Evolutionary conservation across 2,888 invertebrate species (phyloP), one percentile per base, ranked within the genome.

Genomic region (Andrena marginata): DNA sequence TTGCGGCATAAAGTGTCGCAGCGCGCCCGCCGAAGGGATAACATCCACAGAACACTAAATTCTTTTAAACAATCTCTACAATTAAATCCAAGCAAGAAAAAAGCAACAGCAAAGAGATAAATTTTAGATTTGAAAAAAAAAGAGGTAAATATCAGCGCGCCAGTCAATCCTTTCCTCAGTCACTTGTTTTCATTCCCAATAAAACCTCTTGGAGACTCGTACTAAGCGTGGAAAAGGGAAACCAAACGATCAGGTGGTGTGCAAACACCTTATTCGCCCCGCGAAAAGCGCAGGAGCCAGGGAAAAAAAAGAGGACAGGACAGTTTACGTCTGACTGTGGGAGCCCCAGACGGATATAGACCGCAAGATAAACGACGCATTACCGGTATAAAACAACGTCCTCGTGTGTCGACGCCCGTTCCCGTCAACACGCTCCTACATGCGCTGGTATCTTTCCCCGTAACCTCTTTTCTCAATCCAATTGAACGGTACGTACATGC

Each of bases 331-430:
- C 64, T 54, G 42, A n/a, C 35, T 48, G 64, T 16, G 49, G 73
- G 42, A 74, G 70, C 48, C 42, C 29, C 75, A 77, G 81, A 80
- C 79, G 62, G 84, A 84, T 86, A 88, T 86, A 82, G 78, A 86
- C 77, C 74, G 64, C 63, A 68, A 86, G 86, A 86, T 82, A 86
- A 87, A 88, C 82, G 88, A 86, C 68, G 80, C 82, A 86, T 88
- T 80, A 80, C 88, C 70, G 68, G 72, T 72, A 82, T 82, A 82
- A 87, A 86, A 82, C 88, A 75, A 79, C 86, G 73, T 79, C 77
- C 78, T 59, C 77, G 65, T 69, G 70, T 54, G 69, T 69, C 65
- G 85, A 71, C 77, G 60, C 75, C 72, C 68, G 68, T 74, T 62
- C 68, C 73, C 80, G 85, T 80, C 83, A 84, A 70, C 73, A 33